A percentile compares a stretch with the other conserved stretches of the same genome.
phyloP scores from a whole-genome alignment of 2,113 vertebrate species.

The Columbina picui region DNA sequence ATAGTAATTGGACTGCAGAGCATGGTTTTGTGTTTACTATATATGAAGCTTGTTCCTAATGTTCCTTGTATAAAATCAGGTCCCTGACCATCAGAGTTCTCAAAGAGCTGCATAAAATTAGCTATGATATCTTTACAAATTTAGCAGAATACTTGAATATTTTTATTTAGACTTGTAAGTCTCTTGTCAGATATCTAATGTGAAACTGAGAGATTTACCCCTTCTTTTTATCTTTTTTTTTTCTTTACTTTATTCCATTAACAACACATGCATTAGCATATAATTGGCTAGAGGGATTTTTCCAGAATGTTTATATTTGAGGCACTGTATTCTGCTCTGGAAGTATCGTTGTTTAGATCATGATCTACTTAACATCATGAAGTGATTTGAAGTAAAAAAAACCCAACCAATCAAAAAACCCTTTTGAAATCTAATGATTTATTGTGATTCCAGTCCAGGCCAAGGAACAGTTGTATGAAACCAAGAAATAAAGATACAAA shows the following conservation, averaged over 20 bases:
- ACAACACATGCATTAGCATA: background rate
- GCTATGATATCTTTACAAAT: background rate
- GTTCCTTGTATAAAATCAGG: background rate
- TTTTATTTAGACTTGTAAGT: background rate
- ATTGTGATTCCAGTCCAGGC: background rate
- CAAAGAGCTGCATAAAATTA: background rate
- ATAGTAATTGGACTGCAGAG: background rate
- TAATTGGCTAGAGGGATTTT: background rate
- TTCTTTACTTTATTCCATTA: background rate
- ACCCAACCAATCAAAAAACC: background rate
- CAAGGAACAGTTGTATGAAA: background rate
- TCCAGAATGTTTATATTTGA: background rate
- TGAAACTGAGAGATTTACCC: background rate
- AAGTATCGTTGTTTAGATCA: background rate
- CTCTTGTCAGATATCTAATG: background rate
- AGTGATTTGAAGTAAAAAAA: background rate
- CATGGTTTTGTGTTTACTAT: background rate
- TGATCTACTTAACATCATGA: background rate
- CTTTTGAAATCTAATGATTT: background rate
- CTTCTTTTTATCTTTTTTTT: background rate
- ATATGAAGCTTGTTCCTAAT: background rate
- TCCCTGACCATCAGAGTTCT: background rate
- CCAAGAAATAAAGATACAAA: background rate
- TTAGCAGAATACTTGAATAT: background rate
- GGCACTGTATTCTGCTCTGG: background rate